Conservation (phyloP, 2,797 vertebrate species). For the Darevskia nairensis region DNA sequence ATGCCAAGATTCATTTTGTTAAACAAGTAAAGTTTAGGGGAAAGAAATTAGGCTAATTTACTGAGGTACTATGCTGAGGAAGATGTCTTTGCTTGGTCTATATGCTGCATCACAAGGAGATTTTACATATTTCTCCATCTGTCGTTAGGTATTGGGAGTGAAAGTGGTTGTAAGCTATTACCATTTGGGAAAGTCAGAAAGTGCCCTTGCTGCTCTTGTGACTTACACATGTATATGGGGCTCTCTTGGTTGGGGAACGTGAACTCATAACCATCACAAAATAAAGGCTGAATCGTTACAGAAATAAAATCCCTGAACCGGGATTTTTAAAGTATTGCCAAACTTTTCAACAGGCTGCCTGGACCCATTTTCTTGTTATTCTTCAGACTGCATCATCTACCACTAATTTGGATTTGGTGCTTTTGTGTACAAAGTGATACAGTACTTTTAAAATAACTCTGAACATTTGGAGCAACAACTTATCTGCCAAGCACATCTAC, state of each 20-base stretch:
- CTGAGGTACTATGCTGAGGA: neutral
- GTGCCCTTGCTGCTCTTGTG: neutral
- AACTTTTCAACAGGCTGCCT: neutral
- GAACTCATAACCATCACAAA: neutral
- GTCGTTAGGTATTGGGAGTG: neutral
- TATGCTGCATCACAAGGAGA: neutral
- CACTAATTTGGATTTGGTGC: neutral
- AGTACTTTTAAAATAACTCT: conserved; percentile 16
- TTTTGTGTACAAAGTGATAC: neutral
- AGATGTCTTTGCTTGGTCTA: neutral
- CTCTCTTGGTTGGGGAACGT: neutral
- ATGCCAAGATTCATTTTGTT: no score
- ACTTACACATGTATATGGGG: neutral
- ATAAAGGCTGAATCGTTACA: neutral
- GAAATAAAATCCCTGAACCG: neutral
- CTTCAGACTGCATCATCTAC: neutral
- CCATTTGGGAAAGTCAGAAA: neutral
- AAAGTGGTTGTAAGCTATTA: neutral
- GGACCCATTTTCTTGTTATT: neutral
- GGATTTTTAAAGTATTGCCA: neutral
- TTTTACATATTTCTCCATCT: neutral
- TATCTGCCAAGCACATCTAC: neutral
- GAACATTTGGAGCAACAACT: conserved; percentile 19
- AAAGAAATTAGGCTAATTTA: neutral
- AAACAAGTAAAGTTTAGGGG: neutral